Conservation (phyloP, 2,888 invertebrate genomes). For the Sarcophaga rosellei region DNA sequence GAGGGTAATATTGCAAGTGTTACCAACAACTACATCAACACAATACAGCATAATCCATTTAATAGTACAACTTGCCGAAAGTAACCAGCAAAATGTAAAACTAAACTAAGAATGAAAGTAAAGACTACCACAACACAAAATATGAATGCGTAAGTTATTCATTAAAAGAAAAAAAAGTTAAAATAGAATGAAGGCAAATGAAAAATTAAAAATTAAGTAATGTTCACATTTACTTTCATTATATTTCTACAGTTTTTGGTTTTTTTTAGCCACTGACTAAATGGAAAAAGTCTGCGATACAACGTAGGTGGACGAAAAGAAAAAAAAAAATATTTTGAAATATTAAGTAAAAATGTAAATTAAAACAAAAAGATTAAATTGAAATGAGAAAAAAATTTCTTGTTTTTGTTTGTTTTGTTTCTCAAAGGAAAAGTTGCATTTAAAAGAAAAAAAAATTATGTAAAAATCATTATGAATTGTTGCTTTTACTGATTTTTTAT, state of each 20-base stretch:
- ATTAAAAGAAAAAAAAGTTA: background rate
- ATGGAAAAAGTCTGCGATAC: background rate
- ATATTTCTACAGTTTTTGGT: too few species aligned
- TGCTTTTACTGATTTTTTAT: background rate
- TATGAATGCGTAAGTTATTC: too few species aligned
- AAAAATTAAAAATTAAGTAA: background rate
- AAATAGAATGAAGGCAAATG: too few species aligned
- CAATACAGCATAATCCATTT: constrained; percentile 20
- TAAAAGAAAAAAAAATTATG: background rate
- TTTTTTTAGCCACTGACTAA: background rate
- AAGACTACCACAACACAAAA: background rate
- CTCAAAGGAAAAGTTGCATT: constrained; percentile 1
- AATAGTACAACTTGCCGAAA: constrained; percentile 18
- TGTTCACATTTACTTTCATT: background rate
- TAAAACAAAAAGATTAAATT: background rate
- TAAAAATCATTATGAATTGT: background rate
- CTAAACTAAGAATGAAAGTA: constrained; percentile 25
- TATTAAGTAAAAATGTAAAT: background rate
- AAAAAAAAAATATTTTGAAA: background rate
- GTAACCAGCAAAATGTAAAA: background rate
- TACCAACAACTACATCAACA: constrained; percentile 49
- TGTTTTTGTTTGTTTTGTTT: background rate
- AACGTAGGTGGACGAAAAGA: too few species aligned
- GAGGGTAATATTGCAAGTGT: too few species aligned
- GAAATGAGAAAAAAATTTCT: background rate